A percentile compares a stretch with the other conserved stretches of the same genome.
These are phyloP conservation scores for Nixonia krombeini DNA, from an alignment of 1,140 invertebrate genomes.

Conservation along the genomic window DNA sequence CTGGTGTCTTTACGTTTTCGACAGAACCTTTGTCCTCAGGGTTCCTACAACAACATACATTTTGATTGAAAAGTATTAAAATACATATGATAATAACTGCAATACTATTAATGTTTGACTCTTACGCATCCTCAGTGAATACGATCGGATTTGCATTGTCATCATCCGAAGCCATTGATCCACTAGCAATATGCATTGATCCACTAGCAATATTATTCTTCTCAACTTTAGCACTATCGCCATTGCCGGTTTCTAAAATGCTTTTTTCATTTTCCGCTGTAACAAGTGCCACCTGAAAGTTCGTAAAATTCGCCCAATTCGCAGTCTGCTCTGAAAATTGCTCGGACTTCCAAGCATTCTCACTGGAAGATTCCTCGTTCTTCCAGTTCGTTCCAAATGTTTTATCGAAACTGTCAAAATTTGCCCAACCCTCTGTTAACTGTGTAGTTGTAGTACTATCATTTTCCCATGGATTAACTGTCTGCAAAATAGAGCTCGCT, in stretches of 20 bases:
- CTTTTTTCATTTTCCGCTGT: not conserved
- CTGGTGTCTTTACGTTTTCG: too few relatives aligned
- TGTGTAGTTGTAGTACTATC: constrained; percentile 49
- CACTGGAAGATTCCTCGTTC: too few relatives aligned
- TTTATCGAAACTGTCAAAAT: constrained; percentile 63
- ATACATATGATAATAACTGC: not conserved
- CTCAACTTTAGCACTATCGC: not conserved
- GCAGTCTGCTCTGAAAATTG: not conserved
- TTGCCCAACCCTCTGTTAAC: constrained; percentile 61
- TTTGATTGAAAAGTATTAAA: not conserved
- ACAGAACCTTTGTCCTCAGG: too few relatives aligned
- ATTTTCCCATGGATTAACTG: constrained; percentile 60
- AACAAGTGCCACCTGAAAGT: too few relatives aligned
- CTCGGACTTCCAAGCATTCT: too few relatives aligned
- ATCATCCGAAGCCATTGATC: constrained; percentile 21
- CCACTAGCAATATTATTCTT: not conserved
- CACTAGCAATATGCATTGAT: not conserved
- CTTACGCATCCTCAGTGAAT: constrained; percentile 26
- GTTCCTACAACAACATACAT: too few relatives aligned
- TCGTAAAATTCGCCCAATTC: not conserved
- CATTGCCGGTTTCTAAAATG: not conserved
- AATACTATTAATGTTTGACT: not conserved
- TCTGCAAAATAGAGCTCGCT: constrained; percentile 37
- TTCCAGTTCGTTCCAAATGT: constrained; percentile 10
- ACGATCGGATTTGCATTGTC: constrained; percentile 41